Conservation (phyloP, 1,140 invertebrate species). For the Nasonia giraulti region DNA sequence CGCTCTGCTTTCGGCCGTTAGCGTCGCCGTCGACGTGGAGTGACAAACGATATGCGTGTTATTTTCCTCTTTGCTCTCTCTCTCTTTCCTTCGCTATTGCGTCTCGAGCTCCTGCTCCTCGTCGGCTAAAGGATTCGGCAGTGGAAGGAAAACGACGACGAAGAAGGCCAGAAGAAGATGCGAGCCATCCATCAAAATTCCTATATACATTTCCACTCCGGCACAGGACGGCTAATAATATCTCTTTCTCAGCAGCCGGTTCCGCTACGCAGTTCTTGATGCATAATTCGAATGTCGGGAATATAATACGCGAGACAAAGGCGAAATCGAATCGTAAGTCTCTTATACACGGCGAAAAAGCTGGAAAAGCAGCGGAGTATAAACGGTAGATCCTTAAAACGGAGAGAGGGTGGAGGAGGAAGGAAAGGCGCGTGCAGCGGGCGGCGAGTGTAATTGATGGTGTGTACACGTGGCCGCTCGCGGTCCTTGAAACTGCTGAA, state of each 20-base stretch:
- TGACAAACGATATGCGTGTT: conserved; percentile 59
- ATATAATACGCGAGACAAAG: too few species aligned
- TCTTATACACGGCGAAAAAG: background rate
- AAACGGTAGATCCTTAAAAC: background rate
- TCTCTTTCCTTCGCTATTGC: conserved; percentile 23
- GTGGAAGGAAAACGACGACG: background rate
- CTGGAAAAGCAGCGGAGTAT: background rate
- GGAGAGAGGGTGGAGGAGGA: background rate
- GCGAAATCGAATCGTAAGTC: background rate
- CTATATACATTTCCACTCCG: background rate
- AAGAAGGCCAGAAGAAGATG: conserved; percentile 34
- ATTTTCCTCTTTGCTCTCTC: conserved; percentile 48
- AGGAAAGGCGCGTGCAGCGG: conserved; percentile 8
- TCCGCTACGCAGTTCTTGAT: too few species aligned
- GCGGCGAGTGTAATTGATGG: conserved; percentile 39
- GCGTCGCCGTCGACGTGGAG: conserved; percentile 53
- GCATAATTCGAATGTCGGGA: too few species aligned
- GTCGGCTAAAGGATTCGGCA: background rate
- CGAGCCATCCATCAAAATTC: conserved; percentile 31
- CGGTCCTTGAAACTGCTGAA: conserved; percentile 50
- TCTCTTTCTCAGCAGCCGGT: background rate
- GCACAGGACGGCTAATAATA: conserved; percentile 22
- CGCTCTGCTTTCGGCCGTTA: conserved; percentile 2
- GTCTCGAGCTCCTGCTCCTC: conserved; percentile 4
- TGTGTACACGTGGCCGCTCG: background rate